Base-by-base conservation (phyloP, 2,888 invertebrate species). In the Brachylomia viminalis region DNA sequence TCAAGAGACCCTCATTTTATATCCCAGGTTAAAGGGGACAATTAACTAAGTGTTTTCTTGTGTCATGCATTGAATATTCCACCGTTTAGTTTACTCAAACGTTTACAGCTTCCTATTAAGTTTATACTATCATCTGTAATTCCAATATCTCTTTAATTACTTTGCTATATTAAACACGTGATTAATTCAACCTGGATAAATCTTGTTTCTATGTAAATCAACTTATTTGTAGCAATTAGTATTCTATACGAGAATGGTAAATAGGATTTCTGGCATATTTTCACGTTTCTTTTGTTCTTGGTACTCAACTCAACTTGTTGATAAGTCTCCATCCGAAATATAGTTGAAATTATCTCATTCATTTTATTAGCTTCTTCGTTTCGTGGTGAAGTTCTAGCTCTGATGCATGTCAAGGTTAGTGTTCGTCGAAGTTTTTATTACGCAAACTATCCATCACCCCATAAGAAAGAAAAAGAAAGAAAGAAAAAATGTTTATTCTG, bases 1-100 rank as follows among this genome's bases (percentile, higher is more conserved):
- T 83, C 80, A 84, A 78, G 62, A 67, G 76, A 79, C 82, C 79
- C 82, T 85, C 67, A 49, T 69, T 83, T 76, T 74, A 78, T 80
- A 79, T 77, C 52, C 47, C 77, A 80, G 77, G 74, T 82, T 79
- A 77, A 78, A 65, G 33, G 70, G 52, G 73, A 78, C 83, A 82
- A 78, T 87, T 83, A 84, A 85, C 83, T 75, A 84, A 87, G 86
- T 81, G 85, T 80, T 81, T 87, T 87, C 79, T 82, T 66, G 64
- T 83, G 85, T 86, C 66, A 65, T 67, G 38, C 77, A 62, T 79
- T 77, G 65, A 52, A 74, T 77, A 75, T 67, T 73, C 52, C 61
- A 80, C 47, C 64, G 54, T 81, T 83, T 76, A 83, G 77, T 80
- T 80, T 30, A 65, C 38, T 73, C 27, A 73, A 75, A 77, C 59